Conservation (phyloP, 2,113 vertebrate genomes). For the Megaptera novaeangliae region DNA sequence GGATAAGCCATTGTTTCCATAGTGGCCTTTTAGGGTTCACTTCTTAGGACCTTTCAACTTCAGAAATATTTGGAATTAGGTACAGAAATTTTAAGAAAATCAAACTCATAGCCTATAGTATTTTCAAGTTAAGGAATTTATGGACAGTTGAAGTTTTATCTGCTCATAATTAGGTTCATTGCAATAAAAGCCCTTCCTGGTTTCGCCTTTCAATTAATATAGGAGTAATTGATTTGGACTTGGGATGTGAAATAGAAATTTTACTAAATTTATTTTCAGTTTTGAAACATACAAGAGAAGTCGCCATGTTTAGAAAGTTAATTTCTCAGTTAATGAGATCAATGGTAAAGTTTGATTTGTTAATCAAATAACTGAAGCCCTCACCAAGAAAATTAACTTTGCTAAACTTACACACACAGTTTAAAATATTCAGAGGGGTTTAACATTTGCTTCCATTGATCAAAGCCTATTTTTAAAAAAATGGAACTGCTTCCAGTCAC, state of each 20-base stretch:
- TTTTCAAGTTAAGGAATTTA: too few relatives aligned
- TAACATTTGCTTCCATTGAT: background rate
- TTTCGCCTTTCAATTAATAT: background rate
- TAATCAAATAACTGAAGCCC: background rate
- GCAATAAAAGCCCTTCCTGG: background rate
- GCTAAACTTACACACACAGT: too few relatives aligned
- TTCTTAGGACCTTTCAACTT: background rate
- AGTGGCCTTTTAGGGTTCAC: background rate
- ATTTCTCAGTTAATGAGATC: background rate
- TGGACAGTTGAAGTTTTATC: background rate
- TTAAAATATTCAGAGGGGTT: background rate
- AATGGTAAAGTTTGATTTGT: background rate
- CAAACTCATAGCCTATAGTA: background rate
- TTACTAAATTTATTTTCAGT: background rate
- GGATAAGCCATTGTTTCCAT: background rate
- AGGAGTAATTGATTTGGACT: background rate
- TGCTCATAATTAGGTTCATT: background rate
- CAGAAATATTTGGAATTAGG: background rate
- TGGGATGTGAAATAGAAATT: background rate
- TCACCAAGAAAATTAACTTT: background rate
- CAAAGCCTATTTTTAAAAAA: background rate
- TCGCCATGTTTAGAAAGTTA: background rate
- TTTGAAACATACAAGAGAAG: background rate
- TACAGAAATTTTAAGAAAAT: background rate
- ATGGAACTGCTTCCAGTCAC: background rate